phyloP scores from a whole-genome alignment of 1,140 invertebrate species.

The Oscheius sp. region DNA sequence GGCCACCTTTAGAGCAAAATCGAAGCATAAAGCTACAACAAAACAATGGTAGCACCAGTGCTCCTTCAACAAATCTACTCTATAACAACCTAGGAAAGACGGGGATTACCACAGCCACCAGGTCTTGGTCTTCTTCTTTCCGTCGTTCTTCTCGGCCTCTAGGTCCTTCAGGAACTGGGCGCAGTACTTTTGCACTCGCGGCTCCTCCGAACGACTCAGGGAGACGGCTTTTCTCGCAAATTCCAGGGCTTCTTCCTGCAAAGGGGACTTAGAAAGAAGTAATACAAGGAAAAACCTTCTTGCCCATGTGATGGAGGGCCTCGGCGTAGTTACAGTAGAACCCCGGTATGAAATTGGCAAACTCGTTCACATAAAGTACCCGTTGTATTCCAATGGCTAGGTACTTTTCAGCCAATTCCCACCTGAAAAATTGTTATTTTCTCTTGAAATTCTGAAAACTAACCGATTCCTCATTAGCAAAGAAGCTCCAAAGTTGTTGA shows the following conservation, averaged over 20 bases:
- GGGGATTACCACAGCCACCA: constrained; percentile 23
- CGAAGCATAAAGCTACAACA: too few species aligned
- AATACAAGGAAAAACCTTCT: constrained; percentile 11
- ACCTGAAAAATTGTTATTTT: constrained; percentile 40
- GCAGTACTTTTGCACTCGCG: constrained; percentile 30
- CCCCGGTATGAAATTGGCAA: constrained; percentile 29
- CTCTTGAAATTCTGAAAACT: constrained; percentile 10
- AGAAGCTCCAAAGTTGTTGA: constrained; percentile 53
- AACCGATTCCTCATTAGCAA: constrained; percentile 49
- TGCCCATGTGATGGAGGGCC: constrained; percentile 56
- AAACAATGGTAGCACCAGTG: neutral
- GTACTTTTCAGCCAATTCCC: constrained; percentile 53
- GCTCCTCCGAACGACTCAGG: constrained; percentile 28
- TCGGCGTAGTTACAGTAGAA: constrained; percentile 60
- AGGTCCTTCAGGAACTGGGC: constrained; percentile 39
- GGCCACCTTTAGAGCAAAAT: too few species aligned
- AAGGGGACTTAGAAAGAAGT: neutral
- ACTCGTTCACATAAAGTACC: constrained; percentile 47
- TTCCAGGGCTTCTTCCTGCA: constrained; percentile 52
- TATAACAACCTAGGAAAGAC: neutral
- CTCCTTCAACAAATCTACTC: neutral
- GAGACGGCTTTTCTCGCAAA: constrained; percentile 51
- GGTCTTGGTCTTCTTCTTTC: constrained; percentile 17
- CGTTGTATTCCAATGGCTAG: constrained; percentile 49
- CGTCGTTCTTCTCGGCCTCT: constrained; percentile 33